Base-by-base conservation (phyloP, 2,888 invertebrate species). In the Xylota segnis region DNA sequence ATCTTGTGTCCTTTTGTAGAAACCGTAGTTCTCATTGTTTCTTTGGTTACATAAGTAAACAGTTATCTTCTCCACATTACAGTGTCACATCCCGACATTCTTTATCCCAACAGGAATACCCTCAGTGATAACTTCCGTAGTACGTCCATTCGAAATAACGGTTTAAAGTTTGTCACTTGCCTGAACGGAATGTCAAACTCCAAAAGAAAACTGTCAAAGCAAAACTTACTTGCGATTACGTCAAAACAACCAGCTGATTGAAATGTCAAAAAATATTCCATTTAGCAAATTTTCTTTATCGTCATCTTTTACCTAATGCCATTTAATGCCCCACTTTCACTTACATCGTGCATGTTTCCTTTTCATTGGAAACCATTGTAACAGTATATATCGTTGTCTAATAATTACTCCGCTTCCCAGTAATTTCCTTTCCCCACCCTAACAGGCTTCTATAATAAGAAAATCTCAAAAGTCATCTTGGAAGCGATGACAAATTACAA, bases 401-500 rank as follows among this genome's bases (percentile, higher is more conserved):
- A 4, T 18, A 5, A 16, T 32, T n/a, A 27, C 6, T 9, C 16
- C 0, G n/a, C 43, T 18, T 6, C 12, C 18, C 47, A 37, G 16
- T 37, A 59, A 61, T 5, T 56, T 47, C 18, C 2, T 47, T 47
- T 52, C 12, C 10, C 43, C 16, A 45, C 23, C 18, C 6, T 1
- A 7, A 45, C 37, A 76, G 71, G 47, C 3, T 45, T 61, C 10
- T 6, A 34, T 23, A 6, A 9, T 9, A 27, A 16, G 16, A 27
- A 50, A 52, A 29, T 29, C 16, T 14, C n/a, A 29, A 27, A n/a
- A 9, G n/a, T 5, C 10, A 23, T 61, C n/a, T 47, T 65, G 0
- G 27, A 43, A 47, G 43, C 47, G 23, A 84, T 84, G 83, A 83
- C 83, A 56, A 84, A 84, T 14, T 63, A 29, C 61, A 78, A 65